Base-by-base conservation (phyloP, 2,797 vertebrate genomes). In the Mus spretus region DNA sequence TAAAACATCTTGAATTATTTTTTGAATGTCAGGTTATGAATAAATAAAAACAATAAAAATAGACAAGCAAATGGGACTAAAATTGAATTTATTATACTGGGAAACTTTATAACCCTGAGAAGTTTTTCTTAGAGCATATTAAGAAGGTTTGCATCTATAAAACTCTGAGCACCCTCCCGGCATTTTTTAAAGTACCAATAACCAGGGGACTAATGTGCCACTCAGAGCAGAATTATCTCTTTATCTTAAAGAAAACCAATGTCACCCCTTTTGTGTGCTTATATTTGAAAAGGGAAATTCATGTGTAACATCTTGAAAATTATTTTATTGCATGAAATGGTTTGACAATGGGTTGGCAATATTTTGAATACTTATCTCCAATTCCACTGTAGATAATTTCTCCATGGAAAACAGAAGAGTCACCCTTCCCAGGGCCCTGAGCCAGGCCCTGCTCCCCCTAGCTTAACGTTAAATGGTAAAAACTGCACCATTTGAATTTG, bases 31-130 rank as follows among this genome's bases (percentile, higher is more conserved):
- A 91, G 65, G 90, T 95, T 94, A 96, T 95, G 84, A 97, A 97
- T 96, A 98, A 97, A 94, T 93, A 96, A 94, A 95, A 77, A 80
- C 63, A 95, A 89, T 92, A 84, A 95, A 97, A 97, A 94, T 80
- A 97, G 92, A 90, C 57, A 91, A 91, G 74, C 57, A 96, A 96
- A 95, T 84, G 53, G 67, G 26, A 95, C 85, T 65, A 91, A 92
- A 96, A 79, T 93, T 95, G 85, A 94, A 96, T 93, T 80, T 87
- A 89, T 96, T 92, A 78, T 93, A 37, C 77, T 80, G 59, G 53
- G 75, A 95, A 95, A 28, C 65, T 85, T 78, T 91, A 84, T 77
- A 86, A 57, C 59, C 90, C 53, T 89, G 59, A 14, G 44, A 96
- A 94, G 57, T 93, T 79, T 95, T 92, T 78, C 17, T 75, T n/a